Percentiles rank a stretch among this genome's conserved stretches.
Evolutionary conservation across 2,113 vertebrate species (phyloP).

Genomic region (Lasiurus borealis): DNA sequence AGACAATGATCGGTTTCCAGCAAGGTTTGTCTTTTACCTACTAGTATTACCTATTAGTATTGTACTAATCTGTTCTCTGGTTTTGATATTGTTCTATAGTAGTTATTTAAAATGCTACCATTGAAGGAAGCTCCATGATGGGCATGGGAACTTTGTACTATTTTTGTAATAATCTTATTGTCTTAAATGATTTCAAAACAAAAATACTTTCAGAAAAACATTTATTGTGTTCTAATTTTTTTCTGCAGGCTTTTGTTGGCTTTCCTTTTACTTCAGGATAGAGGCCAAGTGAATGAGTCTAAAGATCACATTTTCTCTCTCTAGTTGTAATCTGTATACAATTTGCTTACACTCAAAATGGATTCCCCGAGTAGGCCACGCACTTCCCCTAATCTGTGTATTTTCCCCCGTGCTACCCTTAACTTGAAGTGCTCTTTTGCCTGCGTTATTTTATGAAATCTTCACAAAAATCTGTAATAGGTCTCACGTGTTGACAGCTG

Average conservation of each 20-base stretch:
- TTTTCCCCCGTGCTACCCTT: background rate
- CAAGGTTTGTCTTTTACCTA: background rate
- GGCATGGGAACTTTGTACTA: background rate
- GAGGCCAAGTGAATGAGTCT: background rate
- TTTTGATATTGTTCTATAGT: background rate
- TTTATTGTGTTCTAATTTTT: background rate
- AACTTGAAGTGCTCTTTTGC: background rate
- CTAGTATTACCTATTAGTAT: background rate
- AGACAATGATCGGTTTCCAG: too few relatives aligned
- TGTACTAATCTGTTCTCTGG: background rate
- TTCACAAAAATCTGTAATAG: background rate
- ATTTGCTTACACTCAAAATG: background rate
- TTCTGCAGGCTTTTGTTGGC: background rate
- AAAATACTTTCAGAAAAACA: background rate
- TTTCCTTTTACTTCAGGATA: background rate
- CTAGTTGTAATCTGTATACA: background rate
- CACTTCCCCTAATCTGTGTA: background rate
- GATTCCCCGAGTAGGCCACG: background rate
- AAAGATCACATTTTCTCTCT: background rate
- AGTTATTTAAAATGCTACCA: background rate
- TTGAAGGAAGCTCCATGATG: background rate
- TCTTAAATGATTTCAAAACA: background rate
- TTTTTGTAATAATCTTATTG: background rate
- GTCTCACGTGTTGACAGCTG: background rate
- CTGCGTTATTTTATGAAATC: background rate